Evolutionary conservation across 2,888 invertebrate genomes (phyloP).

Genomic region (Temnothorax ravouxi): DNA sequence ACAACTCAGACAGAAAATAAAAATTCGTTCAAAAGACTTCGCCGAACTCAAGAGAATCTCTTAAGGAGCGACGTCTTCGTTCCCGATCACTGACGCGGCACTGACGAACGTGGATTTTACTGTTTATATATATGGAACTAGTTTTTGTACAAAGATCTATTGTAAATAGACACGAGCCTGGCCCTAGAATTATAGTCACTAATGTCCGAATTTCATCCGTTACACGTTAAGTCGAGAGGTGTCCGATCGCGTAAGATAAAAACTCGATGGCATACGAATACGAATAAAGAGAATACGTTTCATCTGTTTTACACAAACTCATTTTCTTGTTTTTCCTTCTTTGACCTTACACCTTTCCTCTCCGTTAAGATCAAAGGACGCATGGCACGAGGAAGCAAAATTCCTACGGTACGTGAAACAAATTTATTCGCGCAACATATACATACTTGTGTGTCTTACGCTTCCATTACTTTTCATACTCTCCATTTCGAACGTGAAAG

Average conservation of each 20-base stretch:
- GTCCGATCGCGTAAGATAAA: conserved; percentile 73
- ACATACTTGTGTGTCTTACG: conserved; percentile 42
- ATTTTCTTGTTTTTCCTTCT: conserved; percentile 55
- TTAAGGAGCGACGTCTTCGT: conserved; percentile 62
- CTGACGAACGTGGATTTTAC: conserved; percentile 70
- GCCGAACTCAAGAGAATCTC: conserved; percentile 43
- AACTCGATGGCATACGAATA: conserved; percentile 75
- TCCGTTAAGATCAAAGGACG: conserved; percentile 60
- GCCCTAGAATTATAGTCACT: conserved; percentile 75
- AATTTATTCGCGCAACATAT: conserved; percentile 57
- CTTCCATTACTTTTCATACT: conserved; percentile 47
- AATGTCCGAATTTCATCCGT: conserved; percentile 80
- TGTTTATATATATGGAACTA: conserved; percentile 80
- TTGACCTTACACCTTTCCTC: conserved; percentile 38
- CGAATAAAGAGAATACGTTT: conserved; percentile 80
- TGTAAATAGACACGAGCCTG: conserved; percentile 82
- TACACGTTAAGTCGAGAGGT: conserved; percentile 51
- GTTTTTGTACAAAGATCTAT: conserved; percentile 83
- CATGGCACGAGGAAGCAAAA: conserved; percentile 64
- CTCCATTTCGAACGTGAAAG: conserved; percentile 53
- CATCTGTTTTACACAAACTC: conserved; percentile 82
- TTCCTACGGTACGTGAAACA: conserved; percentile 67
- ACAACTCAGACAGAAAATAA: conserved; percentile 36
- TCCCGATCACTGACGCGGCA: conserved; percentile 62
- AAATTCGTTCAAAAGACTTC: conserved; percentile 54